phyloP scores from a whole-genome alignment of 2,797 vertebrate species.

The Oryzias dopingdopingensis region DNA sequence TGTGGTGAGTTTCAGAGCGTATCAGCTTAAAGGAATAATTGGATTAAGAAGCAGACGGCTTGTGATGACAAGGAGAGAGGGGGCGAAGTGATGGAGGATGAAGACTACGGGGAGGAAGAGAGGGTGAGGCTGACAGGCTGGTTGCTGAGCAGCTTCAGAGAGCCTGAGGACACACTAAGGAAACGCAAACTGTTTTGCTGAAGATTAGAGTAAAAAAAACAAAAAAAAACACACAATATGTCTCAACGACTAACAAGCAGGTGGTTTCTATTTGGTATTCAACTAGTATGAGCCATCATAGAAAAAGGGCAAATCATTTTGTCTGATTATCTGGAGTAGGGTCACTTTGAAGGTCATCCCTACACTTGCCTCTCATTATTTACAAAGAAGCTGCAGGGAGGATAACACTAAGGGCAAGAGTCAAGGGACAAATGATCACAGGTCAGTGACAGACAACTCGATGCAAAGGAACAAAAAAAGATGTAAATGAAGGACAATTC shows the following conservation, averaged over 20 bases:
- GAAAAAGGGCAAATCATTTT: slow-evolving; percentile 11
- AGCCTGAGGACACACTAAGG: slow-evolving; percentile 44
- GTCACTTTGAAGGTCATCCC: slow-evolving; percentile 16
- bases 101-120: slow-evolving; percentile 20
- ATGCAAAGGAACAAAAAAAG: too few relatives aligned
- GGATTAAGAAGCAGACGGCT: slow-evolving; percentile 75
- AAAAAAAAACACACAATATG: slow-evolving; percentile 52
- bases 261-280: slow-evolving; percentile 31
- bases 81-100: slow-evolving; percentile 29
- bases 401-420: slow-evolving; percentile 12
- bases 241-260: slow-evolving; percentile 47
- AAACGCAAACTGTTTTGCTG: slow-evolving; percentile 49
- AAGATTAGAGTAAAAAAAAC: slow-evolving; percentile 44
- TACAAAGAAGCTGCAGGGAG: slow-evolving; percentile 16
- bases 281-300: slow-evolving; percentile 22
- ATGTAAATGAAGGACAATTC: too few relatives aligned
- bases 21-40: slow-evolving; percentile 78
- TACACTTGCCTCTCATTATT: slow-evolving; percentile 28
- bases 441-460: slow-evolving; percentile 10
- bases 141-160: slow-evolving; percentile 46
- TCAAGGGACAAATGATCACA: slow-evolving; percentile 7
- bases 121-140: slow-evolving; percentile 31
- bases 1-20: slow-evolving; percentile 69
- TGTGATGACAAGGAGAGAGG: slow-evolving; percentile 60
- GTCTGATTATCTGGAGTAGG: slow-evolving; percentile 17